Evolutionary conservation across 2,888 invertebrate species (phyloP), one percentile per base, ranked within the genome.

Genomic region (Ophioninae sp.): DNA sequence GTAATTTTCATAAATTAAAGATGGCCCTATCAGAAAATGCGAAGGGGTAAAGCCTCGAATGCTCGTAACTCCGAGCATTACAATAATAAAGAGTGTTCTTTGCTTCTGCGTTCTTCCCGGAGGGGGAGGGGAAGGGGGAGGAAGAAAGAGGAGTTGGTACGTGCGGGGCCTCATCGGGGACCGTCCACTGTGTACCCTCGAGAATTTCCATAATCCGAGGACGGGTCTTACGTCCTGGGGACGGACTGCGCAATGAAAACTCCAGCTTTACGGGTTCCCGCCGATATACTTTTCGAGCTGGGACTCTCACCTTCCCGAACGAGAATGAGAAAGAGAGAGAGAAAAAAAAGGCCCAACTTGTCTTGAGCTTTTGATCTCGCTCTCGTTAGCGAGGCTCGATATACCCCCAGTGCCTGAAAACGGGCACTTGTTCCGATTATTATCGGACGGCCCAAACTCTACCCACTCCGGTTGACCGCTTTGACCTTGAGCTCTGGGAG

Each of bases 1-100:
- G 83, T 89, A 79, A 90, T 90, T 90, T 90, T 90, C 90, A 90
- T 90, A 90, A 90, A 90, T 90, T 90, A 89, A 89, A 79, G 20
- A 84, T 88, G 30, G 30, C 86, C 86, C 87, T 88, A 89, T 90
- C 88, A 89, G 87, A 82, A 72, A 68, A 64, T 30, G 67, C 75
- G 65, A 86, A 74, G 81, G 85, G 86, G 86, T 86, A 30, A 30
- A 30, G 30, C 30, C 30, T 30, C 30, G 2, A 30, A 30, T 85
- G 89, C 87, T 87, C 90, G 90, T 92, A 91, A 92, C 91, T 92
- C 90, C 74, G 87, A 89, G 91, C 87, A 92, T 92, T 91, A 92
- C 91, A 91, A 92, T 92, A 92, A 92, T 92, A 91, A 92, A 92
- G 91, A 90, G 89, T 87, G 88, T 76, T 64, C 76, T 79, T 72